Evolutionary conservation across 2,797 vertebrate species (phyloP).

Genomic region (Lepilemur ruficaudatus): DNA sequence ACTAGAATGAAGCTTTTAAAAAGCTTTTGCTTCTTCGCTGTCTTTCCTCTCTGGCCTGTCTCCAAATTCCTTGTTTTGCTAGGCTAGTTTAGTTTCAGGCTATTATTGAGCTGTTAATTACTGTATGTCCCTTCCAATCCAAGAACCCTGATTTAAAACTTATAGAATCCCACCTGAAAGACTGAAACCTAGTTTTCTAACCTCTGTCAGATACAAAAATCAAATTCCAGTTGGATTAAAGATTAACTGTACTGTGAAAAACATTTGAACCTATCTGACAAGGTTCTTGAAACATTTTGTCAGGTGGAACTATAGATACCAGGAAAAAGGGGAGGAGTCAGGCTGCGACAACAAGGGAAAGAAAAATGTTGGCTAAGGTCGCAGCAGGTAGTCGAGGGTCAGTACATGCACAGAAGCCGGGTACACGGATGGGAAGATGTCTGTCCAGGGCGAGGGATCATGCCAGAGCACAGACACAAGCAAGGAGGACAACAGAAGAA

Average conservation of each 20-base stretch:
- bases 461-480: background rate
- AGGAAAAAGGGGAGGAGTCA: background rate
- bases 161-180: background rate
- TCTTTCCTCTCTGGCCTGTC: background rate
- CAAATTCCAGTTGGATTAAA: constrained; percentile 22
- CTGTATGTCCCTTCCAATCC: constrained; percentile 22
- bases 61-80: constrained; percentile 44
- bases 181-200: constrained; percentile 23
- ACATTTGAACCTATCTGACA: background rate
- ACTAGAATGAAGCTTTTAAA: background rate
- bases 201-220: background rate
- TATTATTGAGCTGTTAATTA: constrained; percentile 48
- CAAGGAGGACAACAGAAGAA: background rate
- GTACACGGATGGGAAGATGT: background rate
- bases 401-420: background rate
- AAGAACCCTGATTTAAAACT: constrained; percentile 39
- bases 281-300: background rate
- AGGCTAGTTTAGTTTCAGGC: constrained; percentile 1
- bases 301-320: background rate
- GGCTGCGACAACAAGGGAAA: fast-evolving
- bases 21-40: background rate
- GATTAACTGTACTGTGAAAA: background rate
- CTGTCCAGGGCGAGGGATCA: background rate
- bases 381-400: background rate
- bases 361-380: background rate